Conservation (phyloP, 2,797 vertebrate genomes). For the Mus minutoides region DNA sequence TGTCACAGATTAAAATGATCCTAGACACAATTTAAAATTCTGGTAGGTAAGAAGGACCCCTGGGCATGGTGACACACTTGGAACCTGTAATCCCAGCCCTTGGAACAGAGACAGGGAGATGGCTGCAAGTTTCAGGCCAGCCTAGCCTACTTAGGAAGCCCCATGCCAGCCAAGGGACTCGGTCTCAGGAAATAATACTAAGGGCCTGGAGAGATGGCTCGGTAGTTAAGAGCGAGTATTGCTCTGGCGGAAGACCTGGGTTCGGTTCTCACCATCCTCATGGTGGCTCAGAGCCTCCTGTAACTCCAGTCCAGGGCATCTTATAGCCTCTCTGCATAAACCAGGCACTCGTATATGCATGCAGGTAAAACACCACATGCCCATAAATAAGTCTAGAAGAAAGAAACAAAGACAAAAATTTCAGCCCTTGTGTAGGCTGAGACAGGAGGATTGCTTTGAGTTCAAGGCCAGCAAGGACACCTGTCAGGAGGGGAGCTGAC, state of each 20-base stretch:
- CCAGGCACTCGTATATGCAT: accelerated
- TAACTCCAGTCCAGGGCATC: neutral
- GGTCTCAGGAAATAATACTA: neutral
- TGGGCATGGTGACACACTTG: neutral
- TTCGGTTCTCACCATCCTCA: neutral
- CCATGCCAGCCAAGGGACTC: neutral
- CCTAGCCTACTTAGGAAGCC: too few species aligned
- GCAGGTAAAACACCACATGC: neutral
- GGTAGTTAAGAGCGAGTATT: neutral
- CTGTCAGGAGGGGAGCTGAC: neutral
- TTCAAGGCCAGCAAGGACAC: neutral
- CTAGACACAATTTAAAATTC: neutral
- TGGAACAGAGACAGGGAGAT: neutral
- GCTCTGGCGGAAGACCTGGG: neutral
- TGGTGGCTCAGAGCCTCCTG: neutral
- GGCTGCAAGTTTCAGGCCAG: neutral
- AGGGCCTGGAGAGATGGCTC: neutral
- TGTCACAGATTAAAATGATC: neutral
- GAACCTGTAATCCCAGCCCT: neutral
- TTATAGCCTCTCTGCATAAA: neutral
- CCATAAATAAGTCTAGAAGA: neutral
- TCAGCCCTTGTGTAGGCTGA: neutral
- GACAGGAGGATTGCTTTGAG: neutral
- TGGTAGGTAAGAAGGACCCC: neutral
- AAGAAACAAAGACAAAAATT: neutral